phyloP scores from a whole-genome alignment of 2,888 invertebrate genomes.

The Agelastica alni region DNA sequence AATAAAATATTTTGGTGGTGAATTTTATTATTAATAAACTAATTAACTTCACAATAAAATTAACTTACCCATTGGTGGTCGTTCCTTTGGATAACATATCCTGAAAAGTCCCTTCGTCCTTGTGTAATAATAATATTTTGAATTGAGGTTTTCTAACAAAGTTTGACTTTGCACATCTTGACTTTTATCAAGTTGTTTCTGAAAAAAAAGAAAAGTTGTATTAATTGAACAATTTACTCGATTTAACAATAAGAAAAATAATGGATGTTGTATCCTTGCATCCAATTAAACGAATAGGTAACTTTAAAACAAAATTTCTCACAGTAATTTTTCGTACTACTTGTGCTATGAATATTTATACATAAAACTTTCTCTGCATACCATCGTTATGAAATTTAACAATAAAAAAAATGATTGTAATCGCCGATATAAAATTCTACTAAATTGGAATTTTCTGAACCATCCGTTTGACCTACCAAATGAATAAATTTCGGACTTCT shows the following conservation, averaged over 20 bases:
- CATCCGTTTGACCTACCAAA: too few relatives aligned
- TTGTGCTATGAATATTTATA: neutral
- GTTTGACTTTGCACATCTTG: slow-evolving; percentile 69
- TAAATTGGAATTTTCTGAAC: too few relatives aligned
- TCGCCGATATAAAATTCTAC: too few relatives aligned
- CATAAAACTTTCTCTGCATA: neutral
- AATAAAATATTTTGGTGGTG: too few relatives aligned
- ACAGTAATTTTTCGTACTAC: neutral
- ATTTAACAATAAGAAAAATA: neutral
- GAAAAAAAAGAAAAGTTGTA: slow-evolving; percentile 58
- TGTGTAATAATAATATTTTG: slow-evolving; percentile 87
- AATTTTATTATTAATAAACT: too few relatives aligned
- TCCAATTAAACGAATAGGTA: neutral
- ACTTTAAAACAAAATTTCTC: neutral
- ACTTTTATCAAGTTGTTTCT: slow-evolving; percentile 77
- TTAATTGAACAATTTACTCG: neutral
- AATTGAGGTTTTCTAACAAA: slow-evolving; percentile 77
- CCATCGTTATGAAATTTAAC: neutral
- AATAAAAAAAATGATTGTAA: too few relatives aligned
- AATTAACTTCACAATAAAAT: too few relatives aligned
- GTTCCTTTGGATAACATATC: slow-evolving; percentile 91
- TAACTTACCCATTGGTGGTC: slow-evolving; percentile 76
- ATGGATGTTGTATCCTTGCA: neutral
- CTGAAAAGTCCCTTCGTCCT: slow-evolving; percentile 93
- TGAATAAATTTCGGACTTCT: too few relatives aligned